A percentile compares a stretch with the other conserved stretches of the same genome.
Evolutionary conservation across 2,888 invertebrate species (phyloP).

Genomic region (Eilema griseolum): DNA sequence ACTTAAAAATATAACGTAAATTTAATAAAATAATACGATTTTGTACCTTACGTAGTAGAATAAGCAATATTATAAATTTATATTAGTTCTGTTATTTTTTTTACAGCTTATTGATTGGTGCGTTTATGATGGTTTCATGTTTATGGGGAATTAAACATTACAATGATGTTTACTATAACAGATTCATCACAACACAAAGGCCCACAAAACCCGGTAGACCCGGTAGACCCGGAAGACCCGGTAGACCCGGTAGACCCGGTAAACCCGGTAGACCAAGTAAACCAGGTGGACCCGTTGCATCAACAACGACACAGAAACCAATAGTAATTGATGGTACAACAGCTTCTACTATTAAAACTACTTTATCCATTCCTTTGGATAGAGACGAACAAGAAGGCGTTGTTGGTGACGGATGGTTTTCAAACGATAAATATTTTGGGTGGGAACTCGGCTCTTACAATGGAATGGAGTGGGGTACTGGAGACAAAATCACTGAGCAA

Average conservation of each 20-base stretch:
- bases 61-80: too few relatives aligned
- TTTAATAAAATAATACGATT: too few relatives aligned
- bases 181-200: background rate
- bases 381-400: background rate
- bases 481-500: background rate
- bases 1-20: too few relatives aligned
- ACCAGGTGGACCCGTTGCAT: background rate
- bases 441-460: background rate
- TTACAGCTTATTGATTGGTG: constrained; percentile 13
- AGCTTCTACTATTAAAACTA: background rate
- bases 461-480: background rate
- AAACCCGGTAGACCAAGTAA: background rate
- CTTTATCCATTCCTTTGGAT: background rate
- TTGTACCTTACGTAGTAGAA: too few relatives aligned
- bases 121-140: background rate
- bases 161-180: background rate
- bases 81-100: background rate
- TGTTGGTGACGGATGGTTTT: constrained; percentile 10
- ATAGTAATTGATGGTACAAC: background rate
- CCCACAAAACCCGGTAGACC: background rate
- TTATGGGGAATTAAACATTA: constrained; percentile 9
- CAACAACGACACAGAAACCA: background rate
- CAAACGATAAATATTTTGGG: background rate
- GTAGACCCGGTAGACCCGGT: background rate
- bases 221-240: background rate